Evolutionary conservation across 1,140 invertebrate species (phyloP).

Genomic region (Drosophila kanapiae): DNA sequence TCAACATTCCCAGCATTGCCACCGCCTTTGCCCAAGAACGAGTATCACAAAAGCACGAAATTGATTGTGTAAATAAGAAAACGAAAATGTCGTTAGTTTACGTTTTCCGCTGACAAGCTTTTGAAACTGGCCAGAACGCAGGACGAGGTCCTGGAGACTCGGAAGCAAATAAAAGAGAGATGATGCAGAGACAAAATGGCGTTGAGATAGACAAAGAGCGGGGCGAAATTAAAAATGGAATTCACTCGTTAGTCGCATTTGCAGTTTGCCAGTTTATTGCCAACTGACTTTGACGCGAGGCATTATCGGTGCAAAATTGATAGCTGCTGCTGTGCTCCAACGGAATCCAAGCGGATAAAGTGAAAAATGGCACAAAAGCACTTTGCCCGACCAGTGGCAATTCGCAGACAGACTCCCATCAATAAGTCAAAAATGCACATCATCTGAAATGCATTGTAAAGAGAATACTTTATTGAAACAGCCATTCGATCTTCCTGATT

Average conservation of each 20-base stretch:
- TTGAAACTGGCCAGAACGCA: constrained; percentile 50
- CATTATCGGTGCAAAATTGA: constrained; percentile 67
- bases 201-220: constrained; percentile 44
- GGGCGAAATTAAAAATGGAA: constrained; percentile 76
- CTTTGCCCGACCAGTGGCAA: constrained; percentile 13
- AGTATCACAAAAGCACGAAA: constrained; percentile 75
- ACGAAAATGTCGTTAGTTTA: constrained; percentile 83
- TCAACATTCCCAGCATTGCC: constrained; percentile 44
- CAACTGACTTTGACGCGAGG: constrained; percentile 65
- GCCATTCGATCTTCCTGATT: neutral
- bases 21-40: constrained; percentile 57
- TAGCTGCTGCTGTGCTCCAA: constrained; percentile 32
- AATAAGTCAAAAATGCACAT: constrained; percentile 32
- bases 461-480: constrained; percentile 21
- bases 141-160: constrained; percentile 11
- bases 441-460: constrained; percentile 12
- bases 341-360: constrained; percentile 22
- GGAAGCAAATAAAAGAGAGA: constrained; percentile 38
- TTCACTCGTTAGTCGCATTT: constrained; percentile 73
- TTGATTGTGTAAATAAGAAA: constrained; percentile 83
- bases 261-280: constrained; percentile 74
- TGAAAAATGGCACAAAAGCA: constrained; percentile 36
- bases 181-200: constrained; percentile 44
- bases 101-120: constrained; percentile 81
- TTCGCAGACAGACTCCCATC: constrained; percentile 18